phyloP scores from a whole-genome alignment of 1,140 invertebrate species.

The Whitmania pigra region DNA sequence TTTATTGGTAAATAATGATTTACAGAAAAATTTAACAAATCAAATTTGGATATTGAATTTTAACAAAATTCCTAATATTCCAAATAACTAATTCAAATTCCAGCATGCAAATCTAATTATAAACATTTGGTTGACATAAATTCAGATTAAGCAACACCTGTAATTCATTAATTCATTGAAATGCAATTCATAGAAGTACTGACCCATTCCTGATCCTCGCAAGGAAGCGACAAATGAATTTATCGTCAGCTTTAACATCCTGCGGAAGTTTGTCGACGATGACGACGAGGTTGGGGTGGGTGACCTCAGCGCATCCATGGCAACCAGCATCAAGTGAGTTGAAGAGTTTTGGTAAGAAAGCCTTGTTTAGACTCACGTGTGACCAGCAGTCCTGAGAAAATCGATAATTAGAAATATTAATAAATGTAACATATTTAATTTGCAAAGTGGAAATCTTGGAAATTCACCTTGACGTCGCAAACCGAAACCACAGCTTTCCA shows the following conservation, averaged over 20 bases:
- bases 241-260: background rate
- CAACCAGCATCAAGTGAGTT: background rate
- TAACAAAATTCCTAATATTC: too few relatives aligned
- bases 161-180: too few relatives aligned
- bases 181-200: background rate
- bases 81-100: too few relatives aligned
- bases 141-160: background rate
- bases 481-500: slow-evolving; percentile 4
- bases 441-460: background rate
- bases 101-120: too few relatives aligned
- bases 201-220: background rate
- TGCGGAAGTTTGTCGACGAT: background rate
- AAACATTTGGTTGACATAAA: too few relatives aligned
- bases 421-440: background rate
- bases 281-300: background rate
- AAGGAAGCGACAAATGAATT: background rate
- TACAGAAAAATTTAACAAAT: too few relatives aligned
- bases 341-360: slow-evolving; percentile 1
- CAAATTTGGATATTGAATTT: too few relatives aligned
- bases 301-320: background rate
- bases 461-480: background rate
- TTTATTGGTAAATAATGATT: too few relatives aligned
- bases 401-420: background rate
- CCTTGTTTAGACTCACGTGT: background rate
- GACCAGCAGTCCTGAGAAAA: background rate